Conservation (phyloP, 2,888 invertebrate genomes). For the Andrena camellia region DNA sequence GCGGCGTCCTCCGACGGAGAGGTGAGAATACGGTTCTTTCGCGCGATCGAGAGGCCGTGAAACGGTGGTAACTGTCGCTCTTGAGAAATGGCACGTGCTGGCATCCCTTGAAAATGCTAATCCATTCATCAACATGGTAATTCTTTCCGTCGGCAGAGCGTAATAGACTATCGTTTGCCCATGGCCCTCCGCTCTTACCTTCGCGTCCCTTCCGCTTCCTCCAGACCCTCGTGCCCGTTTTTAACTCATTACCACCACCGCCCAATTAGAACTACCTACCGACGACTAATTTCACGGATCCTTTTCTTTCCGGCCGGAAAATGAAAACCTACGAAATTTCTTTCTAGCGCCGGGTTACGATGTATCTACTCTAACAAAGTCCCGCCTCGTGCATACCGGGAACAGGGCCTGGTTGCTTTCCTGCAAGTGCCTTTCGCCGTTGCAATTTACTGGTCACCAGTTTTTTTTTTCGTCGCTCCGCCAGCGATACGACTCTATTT, state of each 20-base stretch:
- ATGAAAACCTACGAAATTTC: constrained; percentile 40
- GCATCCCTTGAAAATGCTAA: constrained; percentile 50
- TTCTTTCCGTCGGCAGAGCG: constrained; percentile 45
- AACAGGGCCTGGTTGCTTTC: not conserved
- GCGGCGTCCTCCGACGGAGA: not conserved
- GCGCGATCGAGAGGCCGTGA: constrained; percentile 1
- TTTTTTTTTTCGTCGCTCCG: not conserved
- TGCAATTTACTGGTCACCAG: not conserved
- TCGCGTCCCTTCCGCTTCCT: constrained; percentile 29
- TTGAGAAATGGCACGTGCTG: constrained; percentile 13
- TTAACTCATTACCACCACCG: constrained; percentile 51
- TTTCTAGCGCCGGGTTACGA: not conserved
- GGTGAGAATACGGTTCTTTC: not conserved
- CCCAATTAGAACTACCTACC: constrained; percentile 51
- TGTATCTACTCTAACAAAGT: constrained; percentile 13
- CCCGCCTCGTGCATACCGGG: not conserved
- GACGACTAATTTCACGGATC: constrained; percentile 53
- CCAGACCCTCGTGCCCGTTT: constrained; percentile 34
- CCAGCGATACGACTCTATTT: not conserved
- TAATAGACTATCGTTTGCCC: constrained; percentile 57
- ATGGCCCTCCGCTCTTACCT: constrained; percentile 16
- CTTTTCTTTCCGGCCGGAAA: constrained; percentile 27
- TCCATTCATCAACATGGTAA: constrained; percentile 58
- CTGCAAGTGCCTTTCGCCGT: not conserved
- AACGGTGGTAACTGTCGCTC: not conserved